phyloP scores from a whole-genome alignment of 2,888 invertebrate genomes.

The Cheilosia impressa region DNA sequence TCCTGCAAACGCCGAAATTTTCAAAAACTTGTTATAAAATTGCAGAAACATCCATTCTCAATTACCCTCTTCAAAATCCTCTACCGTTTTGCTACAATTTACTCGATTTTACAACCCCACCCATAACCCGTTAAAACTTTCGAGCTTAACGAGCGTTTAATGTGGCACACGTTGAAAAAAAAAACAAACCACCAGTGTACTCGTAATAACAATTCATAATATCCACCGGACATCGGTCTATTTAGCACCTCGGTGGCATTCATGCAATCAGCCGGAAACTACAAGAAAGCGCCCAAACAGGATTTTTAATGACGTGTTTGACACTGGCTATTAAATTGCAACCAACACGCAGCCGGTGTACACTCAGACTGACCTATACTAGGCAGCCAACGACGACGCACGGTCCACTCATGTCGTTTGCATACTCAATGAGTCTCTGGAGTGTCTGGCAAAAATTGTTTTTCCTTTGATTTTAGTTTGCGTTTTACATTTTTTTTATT shows the following conservation, averaged over 20 bases:
- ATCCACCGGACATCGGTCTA: constrained; percentile 54
- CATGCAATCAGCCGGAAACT: constrained; percentile 57
- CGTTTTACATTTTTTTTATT: not conserved
- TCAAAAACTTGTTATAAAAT: no score
- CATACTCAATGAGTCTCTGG: constrained; percentile 49
- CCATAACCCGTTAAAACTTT: no score
- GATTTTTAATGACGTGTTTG: constrained; percentile 48
- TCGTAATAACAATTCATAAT: not conserved
- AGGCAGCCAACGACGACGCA: not conserved
- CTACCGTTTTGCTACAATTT: no score
- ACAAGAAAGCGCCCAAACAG: constrained; percentile 43
- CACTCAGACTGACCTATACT: not conserved
- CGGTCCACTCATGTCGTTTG: constrained; percentile 55
- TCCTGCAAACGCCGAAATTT: no score
- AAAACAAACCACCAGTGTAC: not conserved
- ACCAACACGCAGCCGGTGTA: constrained; percentile 38
- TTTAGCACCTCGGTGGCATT: constrained; percentile 34
- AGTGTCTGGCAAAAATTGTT: constrained; percentile 1
- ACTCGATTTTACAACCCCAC: no score
- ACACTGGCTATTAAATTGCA: constrained; percentile 43
- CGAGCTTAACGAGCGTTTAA: no score
- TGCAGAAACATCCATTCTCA: no score
- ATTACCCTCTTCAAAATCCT: no score
- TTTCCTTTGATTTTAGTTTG: not conserved
- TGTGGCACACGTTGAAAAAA: no score